phyloP scores from a whole-genome alignment of 1,140 invertebrate species.

The Octopus sinensis region DNA sequence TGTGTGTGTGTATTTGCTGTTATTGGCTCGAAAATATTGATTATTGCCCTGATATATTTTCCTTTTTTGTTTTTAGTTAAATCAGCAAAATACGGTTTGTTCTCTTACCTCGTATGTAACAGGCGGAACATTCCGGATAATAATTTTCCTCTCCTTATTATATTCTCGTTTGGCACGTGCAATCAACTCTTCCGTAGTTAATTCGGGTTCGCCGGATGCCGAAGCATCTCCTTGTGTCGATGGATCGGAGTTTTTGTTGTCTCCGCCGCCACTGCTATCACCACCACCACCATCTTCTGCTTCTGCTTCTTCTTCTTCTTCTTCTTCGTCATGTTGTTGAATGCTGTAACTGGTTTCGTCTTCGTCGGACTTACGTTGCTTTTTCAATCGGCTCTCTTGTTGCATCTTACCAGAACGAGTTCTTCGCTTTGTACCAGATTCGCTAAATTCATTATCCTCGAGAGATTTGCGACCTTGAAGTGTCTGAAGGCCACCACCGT shows the following conservation, averaged over 20 bases:
- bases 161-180: background rate
- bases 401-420: too few species aligned
- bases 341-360: too few species aligned
- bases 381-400: too few species aligned
- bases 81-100: background rate
- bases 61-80: too few species aligned
- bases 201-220: background rate
- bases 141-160: conserved; percentile 11
- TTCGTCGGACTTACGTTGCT: too few species aligned
- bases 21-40: too few species aligned
- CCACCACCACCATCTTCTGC: background rate
- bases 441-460: too few species aligned
- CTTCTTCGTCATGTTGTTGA: background rate
- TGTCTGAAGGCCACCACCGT: too few species aligned
- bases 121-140: conserved; percentile 4
- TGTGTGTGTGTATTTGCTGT: too few species aligned
- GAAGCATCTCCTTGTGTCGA: background rate
- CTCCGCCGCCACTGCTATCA: background rate
- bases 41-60: too few species aligned
- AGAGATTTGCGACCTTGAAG: too few species aligned
- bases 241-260: background rate
- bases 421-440: too few species aligned
- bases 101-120: conserved; percentile 10
- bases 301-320: background rate
- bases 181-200: background rate